Base-by-base conservation (phyloP, 2,888 invertebrate species). In the Synanthedon vespiformis region DNA sequence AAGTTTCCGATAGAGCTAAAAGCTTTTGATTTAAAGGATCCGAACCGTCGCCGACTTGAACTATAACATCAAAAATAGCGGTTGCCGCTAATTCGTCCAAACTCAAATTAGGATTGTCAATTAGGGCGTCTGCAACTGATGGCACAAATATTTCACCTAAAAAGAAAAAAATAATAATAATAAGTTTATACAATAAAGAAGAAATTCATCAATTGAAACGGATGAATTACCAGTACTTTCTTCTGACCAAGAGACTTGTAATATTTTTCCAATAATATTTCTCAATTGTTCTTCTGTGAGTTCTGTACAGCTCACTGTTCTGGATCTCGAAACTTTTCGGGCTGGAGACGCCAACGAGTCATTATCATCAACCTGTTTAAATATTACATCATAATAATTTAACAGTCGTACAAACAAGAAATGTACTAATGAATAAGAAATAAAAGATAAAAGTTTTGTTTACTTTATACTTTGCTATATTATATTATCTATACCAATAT, bases 241-340 rank as follows among this genome's bases (percentile, higher is more conserved):
- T 62, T 90, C 90, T 56, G 89, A 89, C 91, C 93, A 94, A 2
- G 93, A 91, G 41, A 92, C 92, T 70, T 92, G 91, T 14, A 95
- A 78, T 53, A 95, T 90, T 65, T 92, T 89, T 2, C 92, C 91
- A 50, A 94, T 87, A 58, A 92, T 89, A 53, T 87, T 77, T 56
- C 90, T 81, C 22, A 93, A 82, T 67, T 92, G 92, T 52, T 92
- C 92, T 56, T 90, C 89, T 5, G 90, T 90, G 53, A 91, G 76
- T 69, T 92, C 93, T 12, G 88, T 88, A 57, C 88, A 85, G 64
- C 88, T 88, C 47, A 85, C 74, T 34, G 88, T 87, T 49, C 87
- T 71, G 16, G 82, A 80, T 51, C 88, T 64, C 54, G 82, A 77
- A 59, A 81, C 78, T 64, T 80, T 83, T 54, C 80, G 71, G 52